Evolutionary conservation across 2,113 vertebrate species (phyloP).

Genomic region (Cavia porcellus): DNA sequence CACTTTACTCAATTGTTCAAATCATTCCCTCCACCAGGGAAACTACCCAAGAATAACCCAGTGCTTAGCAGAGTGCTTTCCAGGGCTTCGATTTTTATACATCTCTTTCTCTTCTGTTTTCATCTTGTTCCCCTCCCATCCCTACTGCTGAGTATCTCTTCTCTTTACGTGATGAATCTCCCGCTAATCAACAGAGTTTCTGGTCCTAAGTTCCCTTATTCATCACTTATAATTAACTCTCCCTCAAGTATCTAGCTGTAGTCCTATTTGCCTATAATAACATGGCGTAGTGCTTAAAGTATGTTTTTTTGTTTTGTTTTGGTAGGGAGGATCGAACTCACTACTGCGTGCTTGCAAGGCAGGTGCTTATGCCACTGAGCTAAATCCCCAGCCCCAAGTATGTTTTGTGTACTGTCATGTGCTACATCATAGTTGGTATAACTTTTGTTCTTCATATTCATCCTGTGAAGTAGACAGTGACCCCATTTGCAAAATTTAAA

Average conservation of each 20-base stretch:
- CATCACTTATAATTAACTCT: constrained; percentile 61
- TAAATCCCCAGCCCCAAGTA: not conserved
- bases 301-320: not conserved
- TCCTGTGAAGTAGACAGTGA: constrained; percentile 33
- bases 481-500: constrained; percentile 51
- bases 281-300: constrained; percentile 14
- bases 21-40: not conserved
- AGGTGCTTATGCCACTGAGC: too few relatives aligned
- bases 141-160: not conserved
- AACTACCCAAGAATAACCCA: not conserved
- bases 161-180: not conserved
- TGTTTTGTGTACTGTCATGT: constrained; percentile 5
- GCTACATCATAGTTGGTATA: constrained; percentile 36
- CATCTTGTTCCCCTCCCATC: not conserved
- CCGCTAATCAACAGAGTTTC: constrained; percentile 7
- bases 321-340: too few relatives aligned
- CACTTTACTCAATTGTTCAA: not conserved
- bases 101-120: not conserved
- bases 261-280: constrained; percentile 69
- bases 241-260: constrained; percentile 12
- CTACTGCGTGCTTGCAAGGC: too few relatives aligned
- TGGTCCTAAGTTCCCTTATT: not conserved
- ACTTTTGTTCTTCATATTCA: constrained; percentile 52
- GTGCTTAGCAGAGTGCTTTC: not conserved
- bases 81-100: rapidly evolving